Percentiles rank a stretch among this genome's conserved stretches.
phyloP scores from a whole-genome alignment of 1,140 invertebrate species.

The Drosophila orosa region DNA sequence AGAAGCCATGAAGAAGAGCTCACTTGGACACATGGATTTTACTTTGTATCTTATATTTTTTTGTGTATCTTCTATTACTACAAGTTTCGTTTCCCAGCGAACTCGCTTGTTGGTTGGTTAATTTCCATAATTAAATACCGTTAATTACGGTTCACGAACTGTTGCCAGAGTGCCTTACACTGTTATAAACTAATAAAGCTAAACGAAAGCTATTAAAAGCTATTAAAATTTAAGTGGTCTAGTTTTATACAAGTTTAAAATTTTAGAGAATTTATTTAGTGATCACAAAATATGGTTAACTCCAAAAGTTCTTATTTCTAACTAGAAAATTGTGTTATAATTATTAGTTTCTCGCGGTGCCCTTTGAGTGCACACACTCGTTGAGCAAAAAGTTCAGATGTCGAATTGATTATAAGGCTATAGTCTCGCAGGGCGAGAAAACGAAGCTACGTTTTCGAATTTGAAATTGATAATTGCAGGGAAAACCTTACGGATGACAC shows the following conservation, averaged over 20 bases:
- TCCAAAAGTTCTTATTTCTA: background rate
- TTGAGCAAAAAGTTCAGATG: conserved; percentile 57
- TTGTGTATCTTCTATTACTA: conserved; percentile 13
- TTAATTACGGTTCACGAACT: conserved; percentile 65
- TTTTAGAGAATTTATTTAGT: background rate
- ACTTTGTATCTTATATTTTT: conserved; percentile 25
- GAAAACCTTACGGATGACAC: conserved; percentile 61
- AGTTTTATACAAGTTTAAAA: too few species aligned
- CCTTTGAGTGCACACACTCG: background rate
- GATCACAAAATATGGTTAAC: background rate
- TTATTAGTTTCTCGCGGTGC: background rate
- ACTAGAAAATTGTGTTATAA: background rate
- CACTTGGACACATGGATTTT: conserved; percentile 28
- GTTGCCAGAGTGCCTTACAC: conserved; percentile 12
- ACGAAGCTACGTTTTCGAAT: conserved; percentile 11
- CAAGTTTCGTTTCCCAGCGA: conserved; percentile 58
- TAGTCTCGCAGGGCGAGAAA: background rate
- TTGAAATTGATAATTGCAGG: conserved; percentile 50
- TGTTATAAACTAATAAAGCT: background rate
- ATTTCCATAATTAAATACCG: conserved; percentile 81
- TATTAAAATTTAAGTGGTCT: too few species aligned
- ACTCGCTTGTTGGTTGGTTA: conserved; percentile 52
- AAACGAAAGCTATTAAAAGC: background rate
- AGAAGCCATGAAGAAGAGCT: conserved; percentile 47
- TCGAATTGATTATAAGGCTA: conserved; percentile 61